Conservation (phyloP, 2,113 vertebrate species). For the Lophochroa leadbeateri region DNA sequence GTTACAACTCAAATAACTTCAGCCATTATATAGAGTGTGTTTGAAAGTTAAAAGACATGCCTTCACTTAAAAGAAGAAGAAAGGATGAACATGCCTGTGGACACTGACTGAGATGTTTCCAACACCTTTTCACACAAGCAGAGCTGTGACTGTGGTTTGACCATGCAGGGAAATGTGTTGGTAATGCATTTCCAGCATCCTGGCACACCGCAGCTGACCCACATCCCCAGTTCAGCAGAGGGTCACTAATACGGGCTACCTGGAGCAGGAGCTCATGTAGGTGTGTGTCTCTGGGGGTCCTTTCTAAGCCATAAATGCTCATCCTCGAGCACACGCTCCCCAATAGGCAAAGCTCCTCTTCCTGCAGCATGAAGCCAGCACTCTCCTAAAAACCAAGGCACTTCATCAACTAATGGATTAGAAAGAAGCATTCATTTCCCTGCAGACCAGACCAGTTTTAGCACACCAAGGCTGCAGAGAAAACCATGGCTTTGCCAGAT, state of each 20-base stretch:
- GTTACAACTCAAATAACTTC: background rate
- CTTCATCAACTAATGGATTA: too few species aligned
- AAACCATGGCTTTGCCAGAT: background rate
- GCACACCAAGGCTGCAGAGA: background rate
- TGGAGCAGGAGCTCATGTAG: rapidly evolving
- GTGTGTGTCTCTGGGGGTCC: too few species aligned
- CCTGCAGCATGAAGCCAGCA: too few species aligned
- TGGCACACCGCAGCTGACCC: background rate
- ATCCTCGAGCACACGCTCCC: rapidly evolving
- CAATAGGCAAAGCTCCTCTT: background rate
- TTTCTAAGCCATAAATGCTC: background rate
- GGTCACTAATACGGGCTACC: rapidly evolving
- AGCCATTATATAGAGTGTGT: background rate
- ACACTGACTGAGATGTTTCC: background rate
- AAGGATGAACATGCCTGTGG: background rate
- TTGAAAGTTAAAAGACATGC: background rate
- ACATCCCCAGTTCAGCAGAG: background rate
- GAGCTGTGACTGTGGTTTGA: background rate
- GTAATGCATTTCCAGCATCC: background rate
- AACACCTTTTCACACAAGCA: rapidly evolving
- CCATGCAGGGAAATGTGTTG: rapidly evolving
- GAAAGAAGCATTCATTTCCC: background rate
- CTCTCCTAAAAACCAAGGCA: background rate
- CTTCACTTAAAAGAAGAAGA: background rate
- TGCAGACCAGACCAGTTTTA: background rate